Conservation (phyloP, 2,113 vertebrate species). For the Sphyrna mokarran region DNA sequence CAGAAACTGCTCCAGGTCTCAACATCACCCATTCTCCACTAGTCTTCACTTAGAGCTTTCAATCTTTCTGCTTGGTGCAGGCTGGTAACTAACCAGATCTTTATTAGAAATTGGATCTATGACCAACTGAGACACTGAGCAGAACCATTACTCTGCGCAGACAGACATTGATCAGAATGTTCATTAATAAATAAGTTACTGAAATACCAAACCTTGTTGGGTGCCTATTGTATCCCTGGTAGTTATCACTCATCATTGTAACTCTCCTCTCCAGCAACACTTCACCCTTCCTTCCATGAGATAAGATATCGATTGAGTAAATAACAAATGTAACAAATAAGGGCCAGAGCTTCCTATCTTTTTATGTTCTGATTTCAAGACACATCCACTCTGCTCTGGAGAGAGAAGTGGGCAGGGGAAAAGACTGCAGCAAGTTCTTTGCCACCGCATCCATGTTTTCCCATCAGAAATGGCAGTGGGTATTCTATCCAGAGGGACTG, state of each 20-base stretch:
- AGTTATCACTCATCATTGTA: neutral
- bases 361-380: neutral
- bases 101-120: neutral
- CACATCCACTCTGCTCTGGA: neutral
- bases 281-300: neutral
- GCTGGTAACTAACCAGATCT: neutral
- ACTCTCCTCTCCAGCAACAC: neutral
- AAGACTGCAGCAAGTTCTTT: neutral
- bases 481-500: neutral
- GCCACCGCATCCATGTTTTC: neutral
- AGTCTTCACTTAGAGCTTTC: neutral
- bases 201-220: neutral
- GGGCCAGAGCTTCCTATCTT: neutral
- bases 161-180: neutral
- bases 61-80: neutral
- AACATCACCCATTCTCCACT: neutral
- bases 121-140: neutral
- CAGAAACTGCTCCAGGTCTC: neutral
- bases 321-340: neutral
- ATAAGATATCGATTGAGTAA: neutral
- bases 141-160: neutral
- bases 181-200: neutral
- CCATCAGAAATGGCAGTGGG: neutral
- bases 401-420: neutral
- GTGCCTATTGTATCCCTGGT: neutral